Base-by-base conservation (phyloP, 2,113 vertebrate species). In the Cebus imitator region DNA sequence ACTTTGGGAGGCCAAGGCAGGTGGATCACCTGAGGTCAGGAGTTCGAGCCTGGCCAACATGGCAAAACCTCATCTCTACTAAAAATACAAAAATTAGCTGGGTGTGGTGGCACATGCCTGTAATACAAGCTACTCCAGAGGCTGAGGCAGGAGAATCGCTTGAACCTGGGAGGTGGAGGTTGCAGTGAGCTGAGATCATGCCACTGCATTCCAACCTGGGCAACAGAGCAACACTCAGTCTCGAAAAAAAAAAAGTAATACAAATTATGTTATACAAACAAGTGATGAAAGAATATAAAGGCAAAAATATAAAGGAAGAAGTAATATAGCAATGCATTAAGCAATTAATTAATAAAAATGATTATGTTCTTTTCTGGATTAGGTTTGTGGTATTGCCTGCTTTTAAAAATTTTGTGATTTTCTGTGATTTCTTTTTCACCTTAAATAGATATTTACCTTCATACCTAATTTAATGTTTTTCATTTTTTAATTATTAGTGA, bases 261-360 rank as follows among this genome's bases (percentile, higher is more conserved):
- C 17, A 61, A 88, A 88, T 48, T 37, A 72, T 95, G 57, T 92
- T 40, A 68, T 40, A 64, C 37, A 40, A 96, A 85, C 27, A 9
- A 12, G 25, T 84, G 70, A 76, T 61, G 48, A 61, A 92, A 94
- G 75, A 96, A 58, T 35, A 95, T 30, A 40, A 91, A 95, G 30
- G 18, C 58, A 81, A 78, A 90, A 35, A 68, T 64, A 50, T 4
- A 79, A 17, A 3, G 4, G 25, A 9, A 45, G 92, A 84, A 3
- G 13, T 43, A 75, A 78, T 37, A 58, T 8, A 75, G 64, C 52
- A 23, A 48, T 81, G 64, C 21, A 9, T 43, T 21, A 83, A 64
- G 25, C 30, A 79, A 52, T 37, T 58, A 80, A 80, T 92, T n/a
- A 88, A 81, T 78, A 18, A 27, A 87, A 86, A 91, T 57, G 11